Percentiles rank a stretch among this genome's conserved stretches.
Evolutionary conservation across 2,113 vertebrate species (phyloP).

Genomic region (Pituophis catenifer): DNA sequence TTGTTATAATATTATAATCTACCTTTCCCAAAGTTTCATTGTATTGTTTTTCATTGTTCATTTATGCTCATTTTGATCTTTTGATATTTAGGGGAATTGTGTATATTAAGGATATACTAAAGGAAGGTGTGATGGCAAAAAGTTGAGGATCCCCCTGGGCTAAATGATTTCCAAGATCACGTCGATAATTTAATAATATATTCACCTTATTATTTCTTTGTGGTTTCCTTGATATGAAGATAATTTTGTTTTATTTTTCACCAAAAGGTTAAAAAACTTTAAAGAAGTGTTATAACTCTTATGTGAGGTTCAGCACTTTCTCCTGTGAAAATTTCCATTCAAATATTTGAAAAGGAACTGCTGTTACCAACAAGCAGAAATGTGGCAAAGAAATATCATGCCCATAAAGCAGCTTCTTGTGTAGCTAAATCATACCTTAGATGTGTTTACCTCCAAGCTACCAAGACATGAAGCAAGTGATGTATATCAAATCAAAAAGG

Average conservation of each 20-base stretch:
- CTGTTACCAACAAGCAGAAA: background rate
- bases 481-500: slow-evolving; percentile 55
- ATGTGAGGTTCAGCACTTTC: background rate
- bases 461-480: slow-evolving; percentile 51
- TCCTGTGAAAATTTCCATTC: background rate
- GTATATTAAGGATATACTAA: background rate
- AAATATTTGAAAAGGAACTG: background rate
- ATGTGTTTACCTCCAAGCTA: slow-evolving; percentile 52
- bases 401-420: slow-evolving; percentile 53
- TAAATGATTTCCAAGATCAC: background rate
- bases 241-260: background rate
- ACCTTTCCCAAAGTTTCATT: background rate
- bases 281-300: background rate
- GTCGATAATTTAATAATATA: background rate
- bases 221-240: background rate
- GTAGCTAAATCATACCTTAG: slow-evolving; percentile 67
- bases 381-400: background rate
- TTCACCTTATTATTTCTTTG: background rate
- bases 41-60: background rate
- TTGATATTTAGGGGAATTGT: background rate
- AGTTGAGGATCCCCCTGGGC: background rate
- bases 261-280: background rate
- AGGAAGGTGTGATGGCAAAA: background rate
- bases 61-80: background rate
- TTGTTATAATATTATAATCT: background rate